Evolutionary conservation across 2,113 vertebrate genomes (phyloP).

Genomic region (Hystrix brachyura): DNA sequence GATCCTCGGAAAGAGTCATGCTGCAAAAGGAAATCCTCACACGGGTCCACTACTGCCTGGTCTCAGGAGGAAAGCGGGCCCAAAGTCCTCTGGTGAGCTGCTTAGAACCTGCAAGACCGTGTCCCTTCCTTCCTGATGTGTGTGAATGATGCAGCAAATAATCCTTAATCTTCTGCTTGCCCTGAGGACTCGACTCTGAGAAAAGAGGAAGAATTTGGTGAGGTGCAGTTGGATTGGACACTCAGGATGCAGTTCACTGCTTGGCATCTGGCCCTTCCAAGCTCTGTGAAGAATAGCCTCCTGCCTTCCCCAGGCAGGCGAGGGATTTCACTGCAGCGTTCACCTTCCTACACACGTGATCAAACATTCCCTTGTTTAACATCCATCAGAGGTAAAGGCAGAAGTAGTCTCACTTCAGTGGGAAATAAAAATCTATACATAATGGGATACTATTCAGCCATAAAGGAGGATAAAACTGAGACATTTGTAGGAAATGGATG

Average conservation of each 20-base stretch:
- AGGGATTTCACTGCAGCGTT: not conserved
- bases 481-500: not conserved
- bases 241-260: not conserved
- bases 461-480: not conserved
- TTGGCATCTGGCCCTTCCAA: not conserved
- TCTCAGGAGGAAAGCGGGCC: not conserved
- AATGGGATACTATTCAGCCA: not conserved
- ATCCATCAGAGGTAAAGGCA: not conserved
- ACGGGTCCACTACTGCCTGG: not conserved
- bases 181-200: not conserved
- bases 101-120: not conserved
- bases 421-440: not conserved
- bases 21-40: conserved; percentile 8
- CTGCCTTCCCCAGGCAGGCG: not conserved
- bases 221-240: not conserved
- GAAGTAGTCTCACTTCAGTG: not conserved
- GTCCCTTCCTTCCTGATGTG: not conserved
- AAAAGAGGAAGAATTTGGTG: not conserved
- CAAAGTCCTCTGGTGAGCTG: not conserved
- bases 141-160: fast-evolving
- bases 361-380: not conserved
- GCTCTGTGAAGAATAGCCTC: not conserved
- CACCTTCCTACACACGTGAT: not conserved
- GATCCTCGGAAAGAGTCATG: not conserved
- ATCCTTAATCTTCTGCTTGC: not conserved